phyloP scores from a whole-genome alignment of 2,888 invertebrate species.

The Onchidella celtica region DNA sequence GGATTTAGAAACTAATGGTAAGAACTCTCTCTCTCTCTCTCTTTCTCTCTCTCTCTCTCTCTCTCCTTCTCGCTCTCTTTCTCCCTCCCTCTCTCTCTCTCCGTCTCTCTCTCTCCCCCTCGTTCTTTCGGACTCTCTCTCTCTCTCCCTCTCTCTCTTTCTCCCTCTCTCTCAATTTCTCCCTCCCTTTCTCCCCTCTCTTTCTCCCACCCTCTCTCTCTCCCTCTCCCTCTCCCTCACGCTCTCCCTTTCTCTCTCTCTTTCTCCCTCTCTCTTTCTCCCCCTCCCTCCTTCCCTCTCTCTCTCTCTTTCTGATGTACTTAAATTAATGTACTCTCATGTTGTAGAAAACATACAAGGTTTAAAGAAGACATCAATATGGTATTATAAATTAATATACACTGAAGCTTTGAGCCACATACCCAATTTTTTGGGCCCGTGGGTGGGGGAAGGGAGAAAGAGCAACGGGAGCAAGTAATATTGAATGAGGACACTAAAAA shows the following conservation, averaged over 20 bases:
- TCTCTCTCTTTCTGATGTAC: not conserved
- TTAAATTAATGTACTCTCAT: too few species aligned
- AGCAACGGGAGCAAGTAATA: too few species aligned
- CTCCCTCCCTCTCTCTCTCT: constrained; percentile 85
- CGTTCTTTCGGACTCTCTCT: not conserved
- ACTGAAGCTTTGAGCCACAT: too few species aligned
- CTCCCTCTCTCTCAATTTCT: not conserved
- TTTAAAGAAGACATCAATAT: too few species aligned
- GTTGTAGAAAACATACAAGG: too few species aligned
- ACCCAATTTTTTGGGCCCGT: too few species aligned
- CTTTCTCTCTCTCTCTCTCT: constrained; percentile 95
- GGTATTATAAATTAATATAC: too few species aligned
- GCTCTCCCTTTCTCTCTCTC: not conserved
- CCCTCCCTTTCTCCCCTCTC: not conserved
- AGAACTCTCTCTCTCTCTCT: too few species aligned
- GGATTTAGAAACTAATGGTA: too few species aligned
- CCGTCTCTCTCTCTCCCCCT: not conserved
- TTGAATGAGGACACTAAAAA: too few species aligned
- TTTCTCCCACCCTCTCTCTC: not conserved
- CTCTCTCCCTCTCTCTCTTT: not conserved
- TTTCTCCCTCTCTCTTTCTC: not conserved
- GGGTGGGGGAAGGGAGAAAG: too few species aligned
- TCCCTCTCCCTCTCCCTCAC: not conserved
- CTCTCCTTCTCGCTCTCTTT: constrained; percentile 97
- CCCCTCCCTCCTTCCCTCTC: not conserved